Percentiles rank a stretch among this genome's conserved stretches.
Evolutionary conservation across 35 echinoderm and acorn worm species (phyloP).

Genomic region (Nesometra sesokonis): DNA sequence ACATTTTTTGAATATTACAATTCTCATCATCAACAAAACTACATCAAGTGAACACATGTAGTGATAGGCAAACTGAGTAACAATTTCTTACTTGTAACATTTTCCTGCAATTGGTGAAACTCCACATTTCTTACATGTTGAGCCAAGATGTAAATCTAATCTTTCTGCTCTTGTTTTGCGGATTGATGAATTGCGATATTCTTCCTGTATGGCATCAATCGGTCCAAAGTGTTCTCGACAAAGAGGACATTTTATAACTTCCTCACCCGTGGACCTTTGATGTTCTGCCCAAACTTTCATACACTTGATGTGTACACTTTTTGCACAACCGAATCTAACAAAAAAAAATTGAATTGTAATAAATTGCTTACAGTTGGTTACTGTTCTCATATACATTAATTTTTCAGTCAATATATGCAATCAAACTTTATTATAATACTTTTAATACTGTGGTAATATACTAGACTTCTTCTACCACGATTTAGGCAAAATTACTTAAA

Average conservation of each 20-base stretch:
- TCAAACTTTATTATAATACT: too few species aligned
- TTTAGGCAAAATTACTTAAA: too few species aligned
- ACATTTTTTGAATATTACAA: too few species aligned
- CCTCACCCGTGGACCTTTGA: slow-evolving; percentile 80
- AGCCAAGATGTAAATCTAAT: slow-evolving; percentile 58
- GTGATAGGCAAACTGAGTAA: too few species aligned
- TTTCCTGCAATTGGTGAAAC: slow-evolving; percentile 73
- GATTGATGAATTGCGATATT: slow-evolving; percentile 70
- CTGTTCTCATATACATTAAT: too few species aligned
- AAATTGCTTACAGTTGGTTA: too few species aligned
- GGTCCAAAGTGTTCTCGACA: slow-evolving; percentile 86
- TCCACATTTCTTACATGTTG: slow-evolving; percentile 49
- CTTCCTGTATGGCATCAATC: slow-evolving; percentile 59
- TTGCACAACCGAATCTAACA: slow-evolving; percentile 77
- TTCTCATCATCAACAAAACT: too few species aligned
- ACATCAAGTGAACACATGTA: too few species aligned
- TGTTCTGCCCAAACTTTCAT: slow-evolving; percentile 99
- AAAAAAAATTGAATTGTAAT: background rate
- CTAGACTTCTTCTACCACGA: too few species aligned
- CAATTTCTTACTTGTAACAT: slow-evolving; percentile 67
- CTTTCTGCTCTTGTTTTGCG: slow-evolving; percentile 67
- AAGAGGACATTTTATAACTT: slow-evolving; percentile 63
- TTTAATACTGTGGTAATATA: too few species aligned
- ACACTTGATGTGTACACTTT: slow-evolving; percentile 96
- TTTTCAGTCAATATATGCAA: too few species aligned